Evolutionary conservation across 2,888 invertebrate species (phyloP).

Genomic region (Cryptus viduatorius): DNA sequence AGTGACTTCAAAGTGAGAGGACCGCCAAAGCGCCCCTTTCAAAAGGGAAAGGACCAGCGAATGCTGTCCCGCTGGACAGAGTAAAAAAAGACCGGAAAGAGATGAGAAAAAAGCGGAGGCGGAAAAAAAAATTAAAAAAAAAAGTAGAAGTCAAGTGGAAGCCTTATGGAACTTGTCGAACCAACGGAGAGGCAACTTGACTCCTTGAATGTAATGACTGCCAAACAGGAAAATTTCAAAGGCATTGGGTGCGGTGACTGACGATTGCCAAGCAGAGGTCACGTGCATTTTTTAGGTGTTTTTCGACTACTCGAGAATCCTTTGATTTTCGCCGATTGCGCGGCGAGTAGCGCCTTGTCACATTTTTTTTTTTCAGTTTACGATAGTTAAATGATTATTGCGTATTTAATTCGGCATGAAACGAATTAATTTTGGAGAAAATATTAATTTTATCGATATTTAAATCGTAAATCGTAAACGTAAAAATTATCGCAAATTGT

Average conservation of each 20-base stretch:
- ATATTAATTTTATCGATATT: background rate
- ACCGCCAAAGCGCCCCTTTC: constrained; percentile 50
- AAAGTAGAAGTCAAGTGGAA: constrained; percentile 62
- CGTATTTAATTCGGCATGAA: background rate
- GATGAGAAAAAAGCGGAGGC: constrained; percentile 26
- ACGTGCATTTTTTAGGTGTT: background rate
- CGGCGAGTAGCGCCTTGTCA: background rate
- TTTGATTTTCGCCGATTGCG: constrained; percentile 63
- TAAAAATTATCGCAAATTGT: too few species aligned
- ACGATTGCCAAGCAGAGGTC: constrained; percentile 38
- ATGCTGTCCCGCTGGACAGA: constrained; percentile 54
- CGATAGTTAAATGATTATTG: background rate
- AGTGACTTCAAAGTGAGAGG: constrained; percentile 70
- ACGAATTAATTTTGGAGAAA: background rate
- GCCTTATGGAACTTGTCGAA: constrained; percentile 72
- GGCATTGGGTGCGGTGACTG: constrained; percentile 42
- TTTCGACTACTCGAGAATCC: constrained; percentile 41
- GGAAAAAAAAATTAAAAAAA: constrained; percentile 42
- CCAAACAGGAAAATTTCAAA: constrained; percentile 46
- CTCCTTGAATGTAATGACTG: constrained; percentile 22
- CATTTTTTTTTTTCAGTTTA: background rate
- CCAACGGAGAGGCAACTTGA: constrained; percentile 35
- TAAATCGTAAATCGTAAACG: too few species aligned
- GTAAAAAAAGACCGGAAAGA: constrained; percentile 35
- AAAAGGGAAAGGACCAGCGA: constrained; percentile 53